Base-by-base conservation (phyloP, 2,113 vertebrate genomes). In the Dicrurus megarhynchus region DNA sequence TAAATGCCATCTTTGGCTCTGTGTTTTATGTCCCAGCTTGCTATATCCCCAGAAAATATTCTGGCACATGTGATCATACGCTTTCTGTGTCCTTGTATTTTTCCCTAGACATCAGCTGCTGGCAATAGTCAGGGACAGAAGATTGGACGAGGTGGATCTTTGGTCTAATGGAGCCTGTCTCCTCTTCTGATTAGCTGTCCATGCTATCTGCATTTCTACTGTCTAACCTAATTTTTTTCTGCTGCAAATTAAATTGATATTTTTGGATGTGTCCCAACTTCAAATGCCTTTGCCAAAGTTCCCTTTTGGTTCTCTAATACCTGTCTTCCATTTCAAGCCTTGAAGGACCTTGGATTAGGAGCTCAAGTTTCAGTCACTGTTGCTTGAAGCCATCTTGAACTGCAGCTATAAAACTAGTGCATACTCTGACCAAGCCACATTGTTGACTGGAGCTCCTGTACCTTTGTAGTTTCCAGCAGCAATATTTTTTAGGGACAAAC, bases 241-340 rank as follows among this genome's bases (percentile, higher is more conserved):
- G 16, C 84, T 92, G 73, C 73, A 93, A 74, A 94, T 95, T 84
- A 84, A 90, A 18, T 77, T 89, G 87, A 11, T 84, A 61, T 81
- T 84, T 95, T 90, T 94, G 89, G 73, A 84, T 87, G 84, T 91
- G 37, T 89, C 32, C 68, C 89, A 91, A 39, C 80, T 74, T 84
- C 41, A 81, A 73, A 60, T 74, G 74, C 42, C 42, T 95, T 94
- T 91, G 55, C 63, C 59, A 50, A 65, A 89, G 56, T 77, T 86
- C 50, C 37, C 3, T 90, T 95, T 90, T 53, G 32, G 14, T 68
- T 86, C 84, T 85, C 86, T 64, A 83, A 41, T 94, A 65, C 28
- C 19, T n/a, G 6, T 69, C 50, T 94, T 68, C 71, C 55, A 27
- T 92, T 89, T 92, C 57, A 90, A 77, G 73, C 63, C 28, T 75